Evolutionary conservation across 2,113 vertebrate genomes (phyloP), one percentile per base, ranked within the genome.

Genomic region (Lipophrys pholis): DNA sequence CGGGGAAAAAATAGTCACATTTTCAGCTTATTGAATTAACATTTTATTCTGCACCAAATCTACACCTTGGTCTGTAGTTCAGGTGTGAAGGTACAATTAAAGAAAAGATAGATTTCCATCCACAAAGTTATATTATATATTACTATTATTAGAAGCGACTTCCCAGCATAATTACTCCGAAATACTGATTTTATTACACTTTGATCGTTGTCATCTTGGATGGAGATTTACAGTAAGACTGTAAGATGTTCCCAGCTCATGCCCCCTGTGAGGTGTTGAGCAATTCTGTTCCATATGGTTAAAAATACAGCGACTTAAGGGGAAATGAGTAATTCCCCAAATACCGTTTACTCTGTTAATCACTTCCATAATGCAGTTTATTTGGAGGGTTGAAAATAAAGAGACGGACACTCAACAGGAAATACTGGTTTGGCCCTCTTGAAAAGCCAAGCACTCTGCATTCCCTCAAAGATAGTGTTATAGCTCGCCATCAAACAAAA

Each of bases 291-390:
- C 56, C 14, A 64, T 49, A 45, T 39, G 35, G 42, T 54, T 73
- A 38, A 43, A 68, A 57, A 38, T 35, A n/a, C 53, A 8, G 69
- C 57, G 50, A 61, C 17, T 12, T 64, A 69, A 73, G 42, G 62
- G 59, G 54, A 83, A 53, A 42, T 51, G 43, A 30, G 70, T 78
- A 16, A 53, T 58, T 81, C 76, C 51, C 55, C 82, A 69, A 17
- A 69, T 84, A 63, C 43, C 70, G 68, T 86, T 89, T 76, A 70
- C 43, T 78, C 73, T 16, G 15, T 69, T 81, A 79, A 81, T 89
- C 69, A 39, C 58, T 46, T 21, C 49, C 62, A 57, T 66, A 64
- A 43, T 48, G 55, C 66, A 60, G 36, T 50, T 43, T 51, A 38
- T 14, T 54, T 60, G 36, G 9, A 6, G 6, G 43, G n/a, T 10